phyloP scores from a whole-genome alignment of 2,888 invertebrate genomes.

The Globia sparganii region DNA sequence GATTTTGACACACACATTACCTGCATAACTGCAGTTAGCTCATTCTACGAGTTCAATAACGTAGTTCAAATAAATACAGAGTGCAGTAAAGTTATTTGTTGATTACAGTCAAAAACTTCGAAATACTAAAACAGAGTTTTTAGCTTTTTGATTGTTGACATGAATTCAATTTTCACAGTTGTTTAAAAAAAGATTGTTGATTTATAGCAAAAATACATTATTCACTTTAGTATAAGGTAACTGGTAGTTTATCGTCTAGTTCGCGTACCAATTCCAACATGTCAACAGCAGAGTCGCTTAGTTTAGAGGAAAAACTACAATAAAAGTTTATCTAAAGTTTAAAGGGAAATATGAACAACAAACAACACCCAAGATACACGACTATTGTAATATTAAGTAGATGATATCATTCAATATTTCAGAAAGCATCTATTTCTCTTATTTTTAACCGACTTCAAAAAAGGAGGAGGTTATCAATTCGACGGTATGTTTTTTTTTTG shows the following conservation, averaged over 20 bases:
- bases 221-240: neutral
- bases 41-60: neutral
- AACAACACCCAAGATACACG: neutral
- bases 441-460: too few species aligned
- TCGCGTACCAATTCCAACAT: slow-evolving; percentile 22
- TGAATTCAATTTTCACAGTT: neutral
- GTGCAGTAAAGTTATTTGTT: neutral
- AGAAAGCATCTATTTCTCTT: neutral
- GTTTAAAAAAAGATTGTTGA: neutral
- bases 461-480: too few species aligned
- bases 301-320: slow-evolving; percentile 11
- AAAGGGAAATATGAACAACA: neutral
- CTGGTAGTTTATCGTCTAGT: neutral
- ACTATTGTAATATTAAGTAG: neutral
- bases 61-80: neutral
- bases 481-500: too few species aligned
- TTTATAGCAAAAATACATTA: neutral
- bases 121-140: neutral
- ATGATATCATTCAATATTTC: neutral
- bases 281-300: slow-evolving; percentile 29
- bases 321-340: neutral
- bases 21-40: neutral
- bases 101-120: neutral
- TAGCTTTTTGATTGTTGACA: neutral
- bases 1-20: neutral